Base-by-base conservation (phyloP, 2,113 vertebrate species). In the Addax nasomaculatus region DNA sequence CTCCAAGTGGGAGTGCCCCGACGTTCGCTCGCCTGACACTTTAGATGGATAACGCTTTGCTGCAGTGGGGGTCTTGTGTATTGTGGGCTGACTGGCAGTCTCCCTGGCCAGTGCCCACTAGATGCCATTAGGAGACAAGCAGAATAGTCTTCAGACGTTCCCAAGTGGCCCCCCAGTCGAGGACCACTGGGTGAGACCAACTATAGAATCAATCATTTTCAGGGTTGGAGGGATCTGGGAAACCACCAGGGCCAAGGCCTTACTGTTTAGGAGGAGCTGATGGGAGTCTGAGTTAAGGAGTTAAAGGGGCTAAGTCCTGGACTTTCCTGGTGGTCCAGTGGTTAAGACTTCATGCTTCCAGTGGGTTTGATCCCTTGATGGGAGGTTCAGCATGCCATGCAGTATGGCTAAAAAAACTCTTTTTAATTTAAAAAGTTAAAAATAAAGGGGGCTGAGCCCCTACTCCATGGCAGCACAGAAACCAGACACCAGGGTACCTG, bases 21-120 rank as follows among this genome's bases (percentile, higher is more conserved):
- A 12, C 8, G 7, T 47, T 39, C 1, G 3, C 39, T 45, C 7
- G 1, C 27, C 0, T 9, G 39, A 17, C 27, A 14, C n/a, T 2
- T 51, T 7, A 12, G 8, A 14, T 21, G 43, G 29, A 2, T 12
- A 39, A 45, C 7, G 33, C 88, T 62, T 45, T 16, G n/a, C 16
- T 16, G 45, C 2, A 5, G 57, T 1, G 36, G 21, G 25, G 25
- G 23, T 23, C 25, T 27, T 33, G 10, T 8, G 30, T 25, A 51
- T 0, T 47, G 2, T 6, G 51, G 55, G 70, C 76, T 5, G 33
- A 10, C 14, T 1, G 45, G 49, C n/a, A 55, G 47, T 16, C n/a
- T 36, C 62, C 47, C 27, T 91, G 27, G 33, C 55, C 49, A 64
- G 14, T 3, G 21, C 30, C n/a, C 10, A 12, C 2, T 5, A 81